Percentiles rank a stretch among this genome's conserved stretches.
phyloP scores from a whole-genome alignment of 2,797 vertebrate species.

The Hipposideros larvatus region DNA sequence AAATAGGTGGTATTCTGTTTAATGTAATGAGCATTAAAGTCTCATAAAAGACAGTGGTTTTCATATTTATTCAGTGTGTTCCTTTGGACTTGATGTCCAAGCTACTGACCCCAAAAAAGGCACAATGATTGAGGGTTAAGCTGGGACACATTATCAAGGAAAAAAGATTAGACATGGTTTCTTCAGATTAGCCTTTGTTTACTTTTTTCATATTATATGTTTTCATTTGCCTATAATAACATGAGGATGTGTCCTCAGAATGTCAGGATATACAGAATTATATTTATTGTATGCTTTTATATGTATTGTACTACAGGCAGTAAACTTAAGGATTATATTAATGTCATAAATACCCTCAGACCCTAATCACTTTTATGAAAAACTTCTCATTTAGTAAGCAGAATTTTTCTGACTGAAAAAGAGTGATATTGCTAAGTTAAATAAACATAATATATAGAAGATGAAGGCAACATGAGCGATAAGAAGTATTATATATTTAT shows the following conservation, averaged over 20 bases:
- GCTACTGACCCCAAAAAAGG: background rate
- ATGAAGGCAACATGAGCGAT: background rate
- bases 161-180: background rate
- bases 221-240: background rate
- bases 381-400: conserved; percentile 1
- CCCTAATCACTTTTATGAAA: background rate
- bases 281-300: background rate
- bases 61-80: background rate
- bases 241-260: background rate
- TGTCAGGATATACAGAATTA: background rate
- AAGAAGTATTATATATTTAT: background rate
- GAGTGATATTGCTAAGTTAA: background rate
- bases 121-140: background rate
- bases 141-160: background rate
- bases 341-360: background rate
- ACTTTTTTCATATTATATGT: conserved; percentile 91
- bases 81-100: background rate
- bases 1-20: background rate
- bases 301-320: background rate
- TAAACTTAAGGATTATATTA: background rate
- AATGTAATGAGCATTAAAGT: background rate
- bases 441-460: background rate
- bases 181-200: background rate
- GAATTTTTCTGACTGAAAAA: background rate
- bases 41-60: background rate